phyloP scores from a whole-genome alignment of 2,113 vertebrate genomes.

The Callionymus lyra region DNA sequence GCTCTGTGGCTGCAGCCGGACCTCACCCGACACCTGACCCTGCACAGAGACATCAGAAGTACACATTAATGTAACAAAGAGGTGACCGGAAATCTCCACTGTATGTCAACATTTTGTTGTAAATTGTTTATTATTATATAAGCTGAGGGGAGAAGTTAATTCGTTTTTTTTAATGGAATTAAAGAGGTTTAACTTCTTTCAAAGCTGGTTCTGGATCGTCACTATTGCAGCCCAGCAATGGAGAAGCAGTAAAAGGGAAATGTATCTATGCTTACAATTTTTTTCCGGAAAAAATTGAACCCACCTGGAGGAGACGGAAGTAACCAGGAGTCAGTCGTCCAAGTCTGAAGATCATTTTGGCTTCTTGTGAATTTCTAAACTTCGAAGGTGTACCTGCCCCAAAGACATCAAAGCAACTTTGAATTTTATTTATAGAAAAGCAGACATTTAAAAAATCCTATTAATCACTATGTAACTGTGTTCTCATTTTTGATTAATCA shows the following conservation, averaged over 20 bases:
- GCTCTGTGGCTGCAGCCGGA: conserved; percentile 41
- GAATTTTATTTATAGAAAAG: too few relatives aligned
- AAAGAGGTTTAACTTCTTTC: not conserved
- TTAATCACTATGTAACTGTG: too few relatives aligned
- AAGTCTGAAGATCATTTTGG: conserved; percentile 73
- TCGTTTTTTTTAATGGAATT: not conserved
- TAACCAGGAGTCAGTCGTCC: conserved; percentile 80
- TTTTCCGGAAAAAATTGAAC: conserved; percentile 1
- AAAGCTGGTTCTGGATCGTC: not conserved
- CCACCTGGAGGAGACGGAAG: conserved; percentile 81
- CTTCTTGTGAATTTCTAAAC: not conserved
- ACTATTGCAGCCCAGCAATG: not conserved
- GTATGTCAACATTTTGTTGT: too few relatives aligned
- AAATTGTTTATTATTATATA: not conserved
- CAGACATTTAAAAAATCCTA: too few relatives aligned
- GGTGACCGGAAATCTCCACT: too few relatives aligned
- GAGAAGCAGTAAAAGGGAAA: not conserved
- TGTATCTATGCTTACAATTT: too few relatives aligned
- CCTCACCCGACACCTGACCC: conserved; percentile 61
- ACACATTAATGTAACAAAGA: too few relatives aligned
- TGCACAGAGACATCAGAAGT: conserved; percentile 13
- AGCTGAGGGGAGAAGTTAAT: not conserved
- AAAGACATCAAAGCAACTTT: not conserved
- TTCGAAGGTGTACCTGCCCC: not conserved
- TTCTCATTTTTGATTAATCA: too few relatives aligned